phyloP scores from a whole-genome alignment of 1,140 invertebrate species.

The Halesus radiatus region DNA sequence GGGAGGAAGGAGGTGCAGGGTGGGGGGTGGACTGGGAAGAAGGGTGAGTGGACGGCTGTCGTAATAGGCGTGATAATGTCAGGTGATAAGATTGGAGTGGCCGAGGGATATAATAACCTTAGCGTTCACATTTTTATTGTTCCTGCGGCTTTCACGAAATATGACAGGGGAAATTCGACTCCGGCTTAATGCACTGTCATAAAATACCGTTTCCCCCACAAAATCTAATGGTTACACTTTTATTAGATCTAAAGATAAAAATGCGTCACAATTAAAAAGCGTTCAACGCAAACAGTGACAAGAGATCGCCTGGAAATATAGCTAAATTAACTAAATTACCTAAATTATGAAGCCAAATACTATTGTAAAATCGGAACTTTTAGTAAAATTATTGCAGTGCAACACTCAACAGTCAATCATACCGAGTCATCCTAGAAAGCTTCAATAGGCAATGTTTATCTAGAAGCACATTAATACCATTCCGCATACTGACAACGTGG shows the following conservation, averaged over 20 bases:
- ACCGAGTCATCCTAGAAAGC: no score
- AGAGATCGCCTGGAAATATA: no score
- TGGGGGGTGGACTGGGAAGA: constrained; percentile 9
- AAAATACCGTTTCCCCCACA: constrained; percentile 4
- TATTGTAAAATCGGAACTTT: no score
- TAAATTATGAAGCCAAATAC: no score
- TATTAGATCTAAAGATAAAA: constrained; percentile 28
- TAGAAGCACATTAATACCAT: no score
- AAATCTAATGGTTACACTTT: constrained; percentile 34
- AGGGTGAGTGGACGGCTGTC: constrained; percentile 12
- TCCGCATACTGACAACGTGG: no score
- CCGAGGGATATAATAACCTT: constrained; percentile 55
- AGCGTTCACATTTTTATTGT: constrained; percentile 52
- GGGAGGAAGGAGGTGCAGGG: not conserved
- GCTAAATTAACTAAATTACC: no score
- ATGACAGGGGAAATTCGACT: constrained; percentile 34
- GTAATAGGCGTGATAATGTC: constrained; percentile 55
- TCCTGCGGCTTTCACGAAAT: constrained; percentile 47
- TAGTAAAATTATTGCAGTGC: no score
- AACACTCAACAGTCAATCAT: no score
- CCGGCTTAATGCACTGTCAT: constrained; percentile 38
- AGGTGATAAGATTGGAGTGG: constrained; percentile 54
- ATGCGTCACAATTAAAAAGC: constrained; percentile 7
- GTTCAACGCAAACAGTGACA: not conserved
- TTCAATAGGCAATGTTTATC: no score